Evolutionary conservation across 2,888 invertebrate species (phyloP), one percentile per base, ranked within the genome.

Genomic region (Campoplex nolae): DNA sequence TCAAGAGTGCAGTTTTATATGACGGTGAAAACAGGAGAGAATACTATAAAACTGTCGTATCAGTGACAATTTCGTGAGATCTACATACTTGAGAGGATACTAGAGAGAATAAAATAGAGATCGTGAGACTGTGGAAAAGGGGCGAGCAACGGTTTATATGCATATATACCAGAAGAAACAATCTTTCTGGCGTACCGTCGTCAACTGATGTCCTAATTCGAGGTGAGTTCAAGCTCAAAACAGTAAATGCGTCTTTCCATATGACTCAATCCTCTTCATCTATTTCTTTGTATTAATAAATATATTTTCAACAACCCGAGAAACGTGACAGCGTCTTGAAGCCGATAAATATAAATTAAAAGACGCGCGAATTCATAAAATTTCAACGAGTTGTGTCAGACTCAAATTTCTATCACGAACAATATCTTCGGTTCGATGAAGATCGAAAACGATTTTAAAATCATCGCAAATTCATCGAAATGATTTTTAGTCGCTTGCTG

Each of bases 1-100:
- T 82, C 81, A 65, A 38, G 78, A 87, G 87, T 84, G 84, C 75
- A 82, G 56, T 84, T 81, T 82, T 51, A 16, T 16, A 70, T 51
- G 38, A 32, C 13, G 13, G 7, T 28, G 56, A n/a, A n/a, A 71
- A 38, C 48, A 32, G 23, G 23, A 23, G 67, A 56, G 74, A 65
- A 35, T 23, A 32, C 51, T 80, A 70, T 77, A 74, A 86, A 86
- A 84, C 74, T 77, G 75, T 79, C 74, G 51, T 35, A 65, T 35
- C 71, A 16, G 75, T 78, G 68, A 79, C 75, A 74, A 74, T 83
- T 65, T 32, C 38, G 58, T 73, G 75, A 67, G 70, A 86, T 68
- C 75, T 70, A 68, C 81, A 73, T 73, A 75, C 75, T 75, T 67
- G 28, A 65, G 45, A 45, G 56, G 38, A 73, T 35, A 18, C 2